phyloP scores from a whole-genome alignment of 2,888 invertebrate genomes.

The Danaus chrysippus region DNA sequence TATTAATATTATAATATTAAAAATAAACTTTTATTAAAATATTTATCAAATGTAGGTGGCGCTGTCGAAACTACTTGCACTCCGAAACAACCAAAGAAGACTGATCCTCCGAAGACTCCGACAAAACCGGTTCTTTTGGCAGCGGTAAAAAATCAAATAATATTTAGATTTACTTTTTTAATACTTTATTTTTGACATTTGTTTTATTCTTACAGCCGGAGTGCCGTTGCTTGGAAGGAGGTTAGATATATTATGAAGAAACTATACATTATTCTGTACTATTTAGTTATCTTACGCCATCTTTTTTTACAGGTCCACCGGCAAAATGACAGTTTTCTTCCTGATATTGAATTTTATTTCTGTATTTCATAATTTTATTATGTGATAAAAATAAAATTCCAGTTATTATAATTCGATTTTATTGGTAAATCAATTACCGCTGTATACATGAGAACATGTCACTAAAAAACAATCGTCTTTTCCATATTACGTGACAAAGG shows the following conservation, averaged over 20 bases:
- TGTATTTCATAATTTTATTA: background rate
- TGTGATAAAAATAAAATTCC: conserved; percentile 30
- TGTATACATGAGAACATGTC: conserved; percentile 18
- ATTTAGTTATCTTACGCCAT: background rate
- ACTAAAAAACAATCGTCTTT: conserved; percentile 12
- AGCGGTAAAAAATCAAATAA: conserved; percentile 11
- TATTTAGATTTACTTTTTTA: background rate
- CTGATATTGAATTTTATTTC: background rate
- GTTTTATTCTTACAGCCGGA: conserved; percentile 44
- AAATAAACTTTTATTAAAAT: background rate
- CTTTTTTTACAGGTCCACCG: conserved; percentile 21
- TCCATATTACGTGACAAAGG: conserved; percentile 14
- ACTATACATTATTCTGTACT: background rate
- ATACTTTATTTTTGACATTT: conserved; percentile 18
- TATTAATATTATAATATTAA: background rate
- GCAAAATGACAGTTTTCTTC: conserved; percentile 17
- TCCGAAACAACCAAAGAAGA: conserved; percentile 39
- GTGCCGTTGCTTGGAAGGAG: conserved; percentile 57
- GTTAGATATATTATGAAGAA: conserved; percentile 31
- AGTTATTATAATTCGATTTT: conserved; percentile 34
- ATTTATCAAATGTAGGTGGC: conserved; percentile 40
- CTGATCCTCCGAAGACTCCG: conserved; percentile 34
- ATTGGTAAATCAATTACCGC: conserved; percentile 55
- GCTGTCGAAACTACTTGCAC: conserved; percentile 48
- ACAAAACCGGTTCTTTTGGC: conserved; percentile 12